Percentiles rank a stretch among this genome's conserved stretches.
Conservation (phyloP, 2,888 invertebrate species). For the Hypena proboscidalis region DNA sequence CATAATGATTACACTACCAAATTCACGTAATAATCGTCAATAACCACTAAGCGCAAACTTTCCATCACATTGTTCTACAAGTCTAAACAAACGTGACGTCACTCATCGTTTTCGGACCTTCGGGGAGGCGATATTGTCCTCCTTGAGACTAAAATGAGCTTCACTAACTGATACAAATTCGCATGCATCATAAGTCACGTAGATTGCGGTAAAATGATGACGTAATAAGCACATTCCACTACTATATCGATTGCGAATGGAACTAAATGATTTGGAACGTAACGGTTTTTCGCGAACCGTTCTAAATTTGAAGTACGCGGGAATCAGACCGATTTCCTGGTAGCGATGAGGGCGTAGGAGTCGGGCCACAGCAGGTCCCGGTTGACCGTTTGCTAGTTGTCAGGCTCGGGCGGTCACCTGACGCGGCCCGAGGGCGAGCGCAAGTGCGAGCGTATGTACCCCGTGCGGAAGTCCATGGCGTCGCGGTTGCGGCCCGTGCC, state of each 20-base stretch:
- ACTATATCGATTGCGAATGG: no score
- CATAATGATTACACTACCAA: neutral
- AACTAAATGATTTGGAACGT: constrained; percentile 4
- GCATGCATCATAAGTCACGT: no score
- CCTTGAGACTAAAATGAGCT: no score
- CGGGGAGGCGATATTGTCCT: no score
- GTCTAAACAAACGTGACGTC: constrained; percentile 1
- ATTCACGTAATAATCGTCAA: constrained; percentile 12
- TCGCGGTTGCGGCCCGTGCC: constrained; percentile 84
- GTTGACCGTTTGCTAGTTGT: constrained; percentile 14
- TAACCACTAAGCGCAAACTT: constrained; percentile 13
- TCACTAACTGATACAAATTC: no score
- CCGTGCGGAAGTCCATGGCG: constrained; percentile 92
- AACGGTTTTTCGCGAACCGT: constrained; percentile 1
- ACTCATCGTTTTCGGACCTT: neutral
- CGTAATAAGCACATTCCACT: no score
- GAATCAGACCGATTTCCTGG: constrained; percentile 19
- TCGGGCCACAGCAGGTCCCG: constrained; percentile 18
- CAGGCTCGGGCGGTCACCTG: constrained; percentile 89
- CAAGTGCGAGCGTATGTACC: constrained; percentile 96
- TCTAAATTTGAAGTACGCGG: neutral
- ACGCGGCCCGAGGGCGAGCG: constrained; percentile 97
- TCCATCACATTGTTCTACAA: constrained; percentile 10
- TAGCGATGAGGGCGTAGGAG: constrained; percentile 8
- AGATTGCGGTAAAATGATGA: no score